Evolutionary conservation across 2,888 invertebrate genomes (phyloP).

Genomic region (Pseudococcus longispinus): DNA sequence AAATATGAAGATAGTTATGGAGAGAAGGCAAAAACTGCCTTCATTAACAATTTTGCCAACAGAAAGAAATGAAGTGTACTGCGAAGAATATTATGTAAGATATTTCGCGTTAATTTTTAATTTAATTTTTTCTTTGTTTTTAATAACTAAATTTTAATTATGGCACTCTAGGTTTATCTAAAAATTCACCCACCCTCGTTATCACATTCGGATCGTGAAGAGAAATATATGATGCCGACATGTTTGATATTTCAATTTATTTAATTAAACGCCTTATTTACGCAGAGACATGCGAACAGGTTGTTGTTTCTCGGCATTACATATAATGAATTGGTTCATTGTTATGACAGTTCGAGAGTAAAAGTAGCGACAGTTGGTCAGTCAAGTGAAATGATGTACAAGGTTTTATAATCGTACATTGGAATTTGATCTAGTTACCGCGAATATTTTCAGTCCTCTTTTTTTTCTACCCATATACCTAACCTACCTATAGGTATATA

Average conservation of each 20-base stretch:
- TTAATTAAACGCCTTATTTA: conserved; percentile 5
- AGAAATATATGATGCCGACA: neutral
- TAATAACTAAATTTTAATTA: too few relatives aligned
- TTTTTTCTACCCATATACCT: neutral
- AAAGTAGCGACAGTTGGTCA: conserved; percentile 43
- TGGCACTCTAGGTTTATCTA: neutral
- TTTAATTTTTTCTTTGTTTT: too few relatives aligned
- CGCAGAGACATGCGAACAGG: neutral
- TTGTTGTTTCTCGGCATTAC: conserved; percentile 14
- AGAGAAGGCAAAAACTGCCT: too few relatives aligned
- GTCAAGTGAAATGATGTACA: conserved; percentile 35
- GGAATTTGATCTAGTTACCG: conserved; percentile 35
- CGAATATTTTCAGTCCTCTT: conserved; percentile 16
- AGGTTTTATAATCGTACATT: conserved; percentile 30
- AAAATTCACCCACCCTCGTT: neutral
- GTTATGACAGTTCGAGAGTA: conserved; percentile 42
- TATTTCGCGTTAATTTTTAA: too few relatives aligned
- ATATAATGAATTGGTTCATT: conserved; percentile 38
- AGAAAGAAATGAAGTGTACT: too few relatives aligned
- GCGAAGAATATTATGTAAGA: too few relatives aligned
- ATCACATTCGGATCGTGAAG: neutral
- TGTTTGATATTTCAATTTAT: neutral
- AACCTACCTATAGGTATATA: neutral
- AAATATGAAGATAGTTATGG: too few relatives aligned
- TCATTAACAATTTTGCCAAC: too few relatives aligned